Percentiles rank a stretch among this genome's conserved stretches.
Conservation (phyloP, 2,797 vertebrate species). For the Potorous gilbertii region DNA sequence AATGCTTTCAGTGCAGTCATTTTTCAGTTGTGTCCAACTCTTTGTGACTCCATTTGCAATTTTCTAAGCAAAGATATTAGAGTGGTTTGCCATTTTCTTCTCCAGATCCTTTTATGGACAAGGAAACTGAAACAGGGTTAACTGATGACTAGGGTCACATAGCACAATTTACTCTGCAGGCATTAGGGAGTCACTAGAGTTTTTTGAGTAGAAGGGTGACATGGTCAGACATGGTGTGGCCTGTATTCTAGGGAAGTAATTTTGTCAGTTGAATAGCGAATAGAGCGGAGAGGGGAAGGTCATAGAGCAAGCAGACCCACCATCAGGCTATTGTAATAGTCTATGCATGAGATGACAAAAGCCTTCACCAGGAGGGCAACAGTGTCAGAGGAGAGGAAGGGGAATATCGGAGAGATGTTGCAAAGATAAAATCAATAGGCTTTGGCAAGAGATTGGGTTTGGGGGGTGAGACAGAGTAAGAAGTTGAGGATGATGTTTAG, state of each 20-base stretch:
- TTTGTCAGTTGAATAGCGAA: background rate
- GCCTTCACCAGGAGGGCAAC: background rate
- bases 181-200: background rate
- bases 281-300: background rate
- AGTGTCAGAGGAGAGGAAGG: background rate
- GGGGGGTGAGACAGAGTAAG: background rate
- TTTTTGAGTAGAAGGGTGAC: background rate
- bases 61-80: background rate
- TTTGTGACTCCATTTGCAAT: background rate
- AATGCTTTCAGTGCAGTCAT: background rate
- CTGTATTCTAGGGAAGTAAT: background rate
- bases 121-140: background rate
- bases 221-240: background rate
- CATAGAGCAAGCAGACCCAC: background rate
- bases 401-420: background rate
- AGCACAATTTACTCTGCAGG: background rate
- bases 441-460: background rate
- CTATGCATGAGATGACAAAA: background rate
- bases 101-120: background rate
- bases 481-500: background rate
- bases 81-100: background rate
- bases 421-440: background rate
- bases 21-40: background rate
- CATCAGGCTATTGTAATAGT: background rate
- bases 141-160: background rate